phyloP scores from a whole-genome alignment of 53 echinoderm and acorn worm species.

The Patiria pectinifera region DNA sequence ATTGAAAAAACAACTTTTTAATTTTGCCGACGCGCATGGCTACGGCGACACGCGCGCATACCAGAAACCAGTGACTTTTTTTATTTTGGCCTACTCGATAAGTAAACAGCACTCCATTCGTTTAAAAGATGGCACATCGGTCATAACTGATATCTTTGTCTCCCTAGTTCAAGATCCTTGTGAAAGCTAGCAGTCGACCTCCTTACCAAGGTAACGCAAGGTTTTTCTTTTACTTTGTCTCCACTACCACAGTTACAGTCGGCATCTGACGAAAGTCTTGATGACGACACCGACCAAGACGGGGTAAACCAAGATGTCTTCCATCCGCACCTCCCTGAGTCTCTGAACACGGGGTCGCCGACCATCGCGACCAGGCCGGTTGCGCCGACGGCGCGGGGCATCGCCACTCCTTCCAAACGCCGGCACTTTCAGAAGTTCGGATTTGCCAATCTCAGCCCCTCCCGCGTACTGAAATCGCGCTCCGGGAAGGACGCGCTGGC shows the following conservation, averaged over 20 bases:
- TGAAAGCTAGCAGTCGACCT: neutral
- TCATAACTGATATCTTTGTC: too few species aligned
- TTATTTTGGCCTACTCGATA: too few species aligned
- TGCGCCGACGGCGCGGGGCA: too few species aligned
- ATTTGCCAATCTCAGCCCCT: conserved; percentile 50
- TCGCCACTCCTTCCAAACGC: conserved; percentile 5
- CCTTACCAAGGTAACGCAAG: neutral
- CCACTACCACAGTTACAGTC: neutral
- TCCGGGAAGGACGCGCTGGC: conserved; percentile 23
- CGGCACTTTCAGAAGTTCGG: conserved; percentile 48
- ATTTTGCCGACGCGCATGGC: too few species aligned
- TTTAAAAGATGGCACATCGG: too few species aligned
- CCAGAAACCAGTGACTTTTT: too few species aligned
- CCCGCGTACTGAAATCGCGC: conserved; percentile 35
- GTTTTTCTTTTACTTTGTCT: neutral
- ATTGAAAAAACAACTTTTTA: too few species aligned
- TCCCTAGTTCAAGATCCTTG: too few species aligned
- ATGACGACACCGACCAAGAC: neutral
- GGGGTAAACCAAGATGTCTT: neutral
- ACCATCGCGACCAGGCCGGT: conserved; percentile 24
- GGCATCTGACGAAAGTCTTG: neutral
- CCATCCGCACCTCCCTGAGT: conserved; percentile 51
- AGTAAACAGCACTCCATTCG: too few species aligned
- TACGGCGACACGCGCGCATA: too few species aligned
- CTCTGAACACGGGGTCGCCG: conserved; percentile 54